A percentile compares a stretch with the other conserved stretches of the same genome.
These are phyloP conservation scores for Wiebesia pumilae DNA, from an alignment of 1,140 invertebrate genomes.

Conservation along the genomic window DNA sequence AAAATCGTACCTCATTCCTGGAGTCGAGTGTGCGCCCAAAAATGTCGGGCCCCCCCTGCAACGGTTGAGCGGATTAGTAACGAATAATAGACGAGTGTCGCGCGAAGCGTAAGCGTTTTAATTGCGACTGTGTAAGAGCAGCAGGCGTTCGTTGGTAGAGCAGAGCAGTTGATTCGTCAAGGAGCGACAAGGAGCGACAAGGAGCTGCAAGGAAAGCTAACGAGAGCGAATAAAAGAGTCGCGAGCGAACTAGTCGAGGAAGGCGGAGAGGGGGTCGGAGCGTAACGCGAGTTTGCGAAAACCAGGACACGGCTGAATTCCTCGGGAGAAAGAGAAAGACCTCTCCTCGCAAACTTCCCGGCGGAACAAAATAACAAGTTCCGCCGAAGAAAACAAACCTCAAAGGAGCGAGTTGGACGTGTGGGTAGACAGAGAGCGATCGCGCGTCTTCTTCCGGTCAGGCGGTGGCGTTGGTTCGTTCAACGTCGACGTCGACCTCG, in stretches of 20 bases:
- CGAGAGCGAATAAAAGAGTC: background rate
- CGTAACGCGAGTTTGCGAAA: background rate
- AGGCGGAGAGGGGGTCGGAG: background rate
- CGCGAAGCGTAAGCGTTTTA: conserved; percentile 37
- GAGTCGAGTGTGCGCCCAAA: background rate
- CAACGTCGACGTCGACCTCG: background rate
- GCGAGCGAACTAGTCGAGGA: background rate
- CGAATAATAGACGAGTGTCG: background rate
- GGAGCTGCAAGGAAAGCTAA: too few relatives aligned
- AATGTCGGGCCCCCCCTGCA: background rate
- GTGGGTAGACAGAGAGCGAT: background rate
- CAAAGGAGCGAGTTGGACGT: background rate
- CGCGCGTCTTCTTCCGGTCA: conserved; percentile 42
- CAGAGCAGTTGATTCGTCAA: background rate
- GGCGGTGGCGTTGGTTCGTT: background rate
- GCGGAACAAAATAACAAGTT: background rate
- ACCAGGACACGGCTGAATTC: background rate
- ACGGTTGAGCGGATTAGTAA: background rate
- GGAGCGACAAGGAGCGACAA: background rate
- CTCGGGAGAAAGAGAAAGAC: background rate
- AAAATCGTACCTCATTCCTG: background rate
- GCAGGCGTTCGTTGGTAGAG: background rate
- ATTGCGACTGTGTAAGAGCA: conserved; percentile 21
- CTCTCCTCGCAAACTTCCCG: too few relatives aligned
- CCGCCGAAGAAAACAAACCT: background rate